These are phyloP conservation scores for Gallinago solitaria DNA, from an alignment of 2,797 vertebrate genomes.

Conservation along the genomic window DNA sequence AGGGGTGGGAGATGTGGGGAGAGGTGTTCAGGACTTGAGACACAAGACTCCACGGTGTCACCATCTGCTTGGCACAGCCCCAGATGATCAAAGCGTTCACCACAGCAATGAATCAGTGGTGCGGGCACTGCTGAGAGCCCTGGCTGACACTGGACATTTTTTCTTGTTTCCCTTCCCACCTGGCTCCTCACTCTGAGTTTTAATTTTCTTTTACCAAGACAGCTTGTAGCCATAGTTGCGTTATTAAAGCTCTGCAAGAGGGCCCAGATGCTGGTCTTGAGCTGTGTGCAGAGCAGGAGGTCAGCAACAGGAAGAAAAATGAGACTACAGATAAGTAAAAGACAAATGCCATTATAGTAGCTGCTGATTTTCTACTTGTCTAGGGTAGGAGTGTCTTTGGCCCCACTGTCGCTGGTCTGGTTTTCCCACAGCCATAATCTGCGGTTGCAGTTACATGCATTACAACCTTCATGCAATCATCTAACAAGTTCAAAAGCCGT, in stretches of 20 bases:
- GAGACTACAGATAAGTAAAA: not conserved
- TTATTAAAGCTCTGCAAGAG: not conserved
- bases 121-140: not conserved
- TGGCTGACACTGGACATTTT: not conserved
- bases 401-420: not conserved
- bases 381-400: not conserved
- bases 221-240: not conserved
- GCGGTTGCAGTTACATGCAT: not conserved
- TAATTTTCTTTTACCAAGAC: not conserved
- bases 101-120: not conserved
- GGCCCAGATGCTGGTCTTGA: not conserved
- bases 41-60: not conserved
- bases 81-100: not conserved
- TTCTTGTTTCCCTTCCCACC: not conserved
- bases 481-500: not conserved
- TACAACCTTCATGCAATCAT: not conserved
- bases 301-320: not conserved
- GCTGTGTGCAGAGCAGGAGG: not conserved
- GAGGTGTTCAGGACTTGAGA: not conserved
- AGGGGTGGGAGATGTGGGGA: not conserved
- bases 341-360: accelerated
- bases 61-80: not conserved
- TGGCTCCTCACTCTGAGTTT: not conserved
- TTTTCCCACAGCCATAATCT: not conserved
- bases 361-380: not conserved